Evolutionary conservation across 2,797 vertebrate species (phyloP).

Genomic region (Cuculus canorus): DNA sequence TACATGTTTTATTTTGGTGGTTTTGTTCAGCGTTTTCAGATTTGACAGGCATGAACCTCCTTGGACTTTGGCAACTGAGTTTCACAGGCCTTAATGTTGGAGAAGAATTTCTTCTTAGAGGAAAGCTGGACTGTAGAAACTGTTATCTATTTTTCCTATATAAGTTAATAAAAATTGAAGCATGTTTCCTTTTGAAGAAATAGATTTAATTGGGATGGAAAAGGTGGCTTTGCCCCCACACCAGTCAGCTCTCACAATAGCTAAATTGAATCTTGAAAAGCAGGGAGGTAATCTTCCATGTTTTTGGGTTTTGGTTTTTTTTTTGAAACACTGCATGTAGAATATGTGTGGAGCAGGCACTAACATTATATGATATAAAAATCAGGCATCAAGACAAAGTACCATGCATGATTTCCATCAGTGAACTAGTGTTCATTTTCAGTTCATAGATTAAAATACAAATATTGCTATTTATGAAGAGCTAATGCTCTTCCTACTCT

Average conservation of each 20-base stretch:
- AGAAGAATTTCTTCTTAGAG: neutral
- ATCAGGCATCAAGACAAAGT: neutral
- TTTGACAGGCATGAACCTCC: neutral
- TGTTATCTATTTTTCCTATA: neutral
- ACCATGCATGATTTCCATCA: neutral
- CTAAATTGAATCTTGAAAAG: neutral
- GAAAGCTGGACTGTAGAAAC: neutral
- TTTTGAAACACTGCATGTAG: neutral
- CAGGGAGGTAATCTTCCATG: neutral
- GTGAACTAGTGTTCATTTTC: neutral
- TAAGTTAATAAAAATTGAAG: neutral
- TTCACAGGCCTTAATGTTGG: neutral
- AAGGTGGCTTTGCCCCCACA: neutral
- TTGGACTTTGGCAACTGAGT: neutral
- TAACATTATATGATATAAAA: neutral
- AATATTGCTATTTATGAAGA: neutral
- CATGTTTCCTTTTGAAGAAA: neutral
- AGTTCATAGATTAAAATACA: neutral
- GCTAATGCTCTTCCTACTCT: neutral
- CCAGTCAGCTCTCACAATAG: neutral
- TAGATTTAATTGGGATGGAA: neutral
- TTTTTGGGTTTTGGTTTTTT: neutral
- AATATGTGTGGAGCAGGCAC: neutral
- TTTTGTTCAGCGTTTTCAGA: neutral
- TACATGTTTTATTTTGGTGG: neutral